A percentile compares a stretch with the other conserved stretches of the same genome.
These are phyloP conservation scores for Eulemur rufifrons DNA, from an alignment of 2,113 vertebrate species.

Conservation along the genomic window DNA sequence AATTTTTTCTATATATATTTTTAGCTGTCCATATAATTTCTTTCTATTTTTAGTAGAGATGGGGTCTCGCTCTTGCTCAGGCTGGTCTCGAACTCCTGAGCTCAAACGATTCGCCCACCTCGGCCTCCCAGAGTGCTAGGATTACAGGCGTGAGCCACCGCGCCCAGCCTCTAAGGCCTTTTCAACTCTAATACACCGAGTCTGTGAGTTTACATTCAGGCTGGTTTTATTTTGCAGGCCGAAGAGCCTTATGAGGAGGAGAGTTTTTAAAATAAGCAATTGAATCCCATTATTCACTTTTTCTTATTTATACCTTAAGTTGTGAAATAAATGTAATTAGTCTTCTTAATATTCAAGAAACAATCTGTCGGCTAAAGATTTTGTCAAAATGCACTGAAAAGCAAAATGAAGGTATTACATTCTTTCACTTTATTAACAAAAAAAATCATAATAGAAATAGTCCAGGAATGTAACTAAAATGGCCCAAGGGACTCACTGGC, in stretches of 20 bases:
- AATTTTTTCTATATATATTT: too few species aligned
- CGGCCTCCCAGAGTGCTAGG: too few species aligned
- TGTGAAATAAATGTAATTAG: neutral
- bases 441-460: neutral
- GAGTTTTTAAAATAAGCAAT: neutral
- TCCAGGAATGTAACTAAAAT: neutral
- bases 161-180: too few species aligned
- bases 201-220: neutral
- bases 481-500: neutral
- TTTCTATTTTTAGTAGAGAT: too few species aligned
- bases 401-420: neutral
- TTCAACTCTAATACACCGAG: neutral
- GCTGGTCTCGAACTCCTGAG: too few species aligned
- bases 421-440: neutral
- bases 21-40: too few species aligned
- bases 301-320: neutral
- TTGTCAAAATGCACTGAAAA: neutral
- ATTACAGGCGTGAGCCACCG: too few species aligned
- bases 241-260: neutral
- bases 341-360: constrained; percentile 7
- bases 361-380: neutral
- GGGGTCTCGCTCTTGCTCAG: too few species aligned
- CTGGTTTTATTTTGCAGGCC: neutral
- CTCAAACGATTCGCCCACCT: too few species aligned
- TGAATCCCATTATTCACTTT: neutral